phyloP scores from a whole-genome alignment of 1,140 invertebrate species.

The Gryon sp. region DNA sequence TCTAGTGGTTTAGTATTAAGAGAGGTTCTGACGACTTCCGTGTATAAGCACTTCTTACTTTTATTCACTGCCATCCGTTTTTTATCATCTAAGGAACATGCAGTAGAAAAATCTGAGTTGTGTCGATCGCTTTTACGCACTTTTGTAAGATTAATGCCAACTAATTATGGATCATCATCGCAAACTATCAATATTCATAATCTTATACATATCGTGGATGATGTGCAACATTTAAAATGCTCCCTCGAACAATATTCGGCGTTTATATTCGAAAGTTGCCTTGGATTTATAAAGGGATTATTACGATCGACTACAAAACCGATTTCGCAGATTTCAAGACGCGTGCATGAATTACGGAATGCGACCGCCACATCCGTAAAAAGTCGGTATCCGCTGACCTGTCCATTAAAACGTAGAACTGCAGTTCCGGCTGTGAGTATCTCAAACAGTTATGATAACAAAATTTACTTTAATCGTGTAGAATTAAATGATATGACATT shows the following conservation, averaged over 20 bases:
- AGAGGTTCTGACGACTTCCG: constrained; percentile 18
- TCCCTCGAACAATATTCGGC: no score
- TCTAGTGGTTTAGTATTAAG: constrained; percentile 39
- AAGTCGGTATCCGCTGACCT: not conserved
- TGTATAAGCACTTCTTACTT: constrained; percentile 44
- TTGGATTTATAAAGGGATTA: no score
- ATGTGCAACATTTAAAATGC: no score
- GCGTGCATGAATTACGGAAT: constrained; percentile 4
- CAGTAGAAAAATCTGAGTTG: not conserved
- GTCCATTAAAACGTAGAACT: not conserved
- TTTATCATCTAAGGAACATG: constrained; percentile 31
- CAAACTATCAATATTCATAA: constrained; percentile 23
- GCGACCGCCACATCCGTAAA: not conserved
- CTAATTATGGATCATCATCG: constrained; percentile 24
- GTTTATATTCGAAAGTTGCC: no score
- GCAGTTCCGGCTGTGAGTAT: not conserved
- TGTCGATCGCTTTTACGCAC: not conserved
- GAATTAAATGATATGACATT: not conserved
- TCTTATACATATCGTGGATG: no score
- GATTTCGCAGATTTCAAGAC: constrained; percentile 4
- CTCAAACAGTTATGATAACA: not conserved
- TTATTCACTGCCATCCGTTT: constrained; percentile 32
- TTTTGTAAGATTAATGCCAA: constrained; percentile 24
- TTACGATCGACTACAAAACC: no score
- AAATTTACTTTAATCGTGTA: not conserved